Evolutionary conservation across 2,797 vertebrate genomes (phyloP).

Genomic region (Tarsius wallacei): DNA sequence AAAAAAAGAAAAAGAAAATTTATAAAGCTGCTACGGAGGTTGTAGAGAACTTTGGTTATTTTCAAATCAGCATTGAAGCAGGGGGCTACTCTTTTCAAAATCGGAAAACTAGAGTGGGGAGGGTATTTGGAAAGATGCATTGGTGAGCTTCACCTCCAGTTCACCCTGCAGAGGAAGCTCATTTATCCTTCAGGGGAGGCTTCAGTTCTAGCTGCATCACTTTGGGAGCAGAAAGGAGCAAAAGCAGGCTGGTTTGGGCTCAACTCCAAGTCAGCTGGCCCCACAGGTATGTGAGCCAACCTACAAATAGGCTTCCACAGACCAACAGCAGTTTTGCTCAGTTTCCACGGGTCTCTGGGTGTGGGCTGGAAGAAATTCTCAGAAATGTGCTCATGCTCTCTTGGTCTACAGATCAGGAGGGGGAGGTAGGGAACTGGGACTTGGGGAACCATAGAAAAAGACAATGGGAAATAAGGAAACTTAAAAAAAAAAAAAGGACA

Average conservation of each 20-base stretch:
- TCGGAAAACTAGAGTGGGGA: neutral
- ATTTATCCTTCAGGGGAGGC: neutral
- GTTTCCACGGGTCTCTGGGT: neutral
- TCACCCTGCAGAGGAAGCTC: neutral
- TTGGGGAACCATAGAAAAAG: neutral
- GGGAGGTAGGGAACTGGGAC: neutral
- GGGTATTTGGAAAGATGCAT: neutral
- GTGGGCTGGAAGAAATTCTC: neutral
- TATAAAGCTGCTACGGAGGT: neutral
- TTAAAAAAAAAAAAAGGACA: conserved; percentile 76
- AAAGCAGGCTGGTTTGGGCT: neutral
- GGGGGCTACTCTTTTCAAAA: neutral
- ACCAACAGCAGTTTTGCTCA: neutral
- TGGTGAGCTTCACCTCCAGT: neutral
- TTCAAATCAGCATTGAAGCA: conserved; percentile 3
- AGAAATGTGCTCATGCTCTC: neutral
- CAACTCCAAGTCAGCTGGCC: neutral
- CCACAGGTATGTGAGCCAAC: accelerated
- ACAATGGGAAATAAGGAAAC: neutral
- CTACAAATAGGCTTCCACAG: neutral
- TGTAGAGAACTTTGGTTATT: neutral
- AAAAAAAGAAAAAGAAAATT: neutral
- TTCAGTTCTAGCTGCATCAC: neutral
- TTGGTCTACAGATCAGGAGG: neutral
- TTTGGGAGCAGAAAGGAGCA: neutral